Evolutionary conservation across 2,797 vertebrate species (phyloP).

Genomic region (Petrocephalus sullivani): DNA sequence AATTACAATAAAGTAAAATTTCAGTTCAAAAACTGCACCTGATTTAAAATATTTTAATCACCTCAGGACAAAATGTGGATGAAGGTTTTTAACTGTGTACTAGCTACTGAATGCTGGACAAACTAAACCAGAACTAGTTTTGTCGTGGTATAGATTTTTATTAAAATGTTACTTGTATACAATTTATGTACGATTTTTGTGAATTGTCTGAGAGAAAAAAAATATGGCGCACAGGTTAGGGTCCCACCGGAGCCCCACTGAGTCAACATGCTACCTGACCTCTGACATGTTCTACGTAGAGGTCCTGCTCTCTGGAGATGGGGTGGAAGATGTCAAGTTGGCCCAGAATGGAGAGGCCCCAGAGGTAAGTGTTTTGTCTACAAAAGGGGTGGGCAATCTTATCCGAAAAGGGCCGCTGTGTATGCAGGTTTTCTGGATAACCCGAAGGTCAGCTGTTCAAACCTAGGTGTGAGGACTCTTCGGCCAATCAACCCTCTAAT

Average conservation of each 20-base stretch:
- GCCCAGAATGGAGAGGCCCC: constrained; percentile 65
- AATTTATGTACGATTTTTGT: no score
- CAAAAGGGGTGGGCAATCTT: no score
- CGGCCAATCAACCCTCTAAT: no score
- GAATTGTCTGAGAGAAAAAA: not conserved
- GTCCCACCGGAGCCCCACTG: constrained; percentile 62
- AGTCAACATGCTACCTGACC: constrained; percentile 74
- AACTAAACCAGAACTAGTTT: not conserved
- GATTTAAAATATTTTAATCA: not conserved
- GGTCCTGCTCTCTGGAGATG: constrained; percentile 63
- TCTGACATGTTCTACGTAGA: constrained; percentile 79
- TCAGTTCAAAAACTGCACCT: not conserved
- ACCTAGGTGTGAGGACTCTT: no score
- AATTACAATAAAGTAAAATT: not conserved
- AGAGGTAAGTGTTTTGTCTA: constrained; percentile 51
- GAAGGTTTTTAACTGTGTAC: not conserved
- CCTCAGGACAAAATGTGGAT: not conserved
- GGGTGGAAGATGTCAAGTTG: constrained; percentile 68
- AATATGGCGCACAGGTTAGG: constrained; percentile 56
- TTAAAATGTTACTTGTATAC: not conserved
- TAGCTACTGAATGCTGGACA: not conserved
- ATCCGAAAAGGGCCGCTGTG: no score
- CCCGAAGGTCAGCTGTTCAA: no score
- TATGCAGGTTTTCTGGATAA: no score
- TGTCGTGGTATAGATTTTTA: not conserved